These are phyloP conservation scores for Lordiphosa fenestrarum DNA, from an alignment of 2,888 invertebrate genomes.

Conservation along the genomic window DNA sequence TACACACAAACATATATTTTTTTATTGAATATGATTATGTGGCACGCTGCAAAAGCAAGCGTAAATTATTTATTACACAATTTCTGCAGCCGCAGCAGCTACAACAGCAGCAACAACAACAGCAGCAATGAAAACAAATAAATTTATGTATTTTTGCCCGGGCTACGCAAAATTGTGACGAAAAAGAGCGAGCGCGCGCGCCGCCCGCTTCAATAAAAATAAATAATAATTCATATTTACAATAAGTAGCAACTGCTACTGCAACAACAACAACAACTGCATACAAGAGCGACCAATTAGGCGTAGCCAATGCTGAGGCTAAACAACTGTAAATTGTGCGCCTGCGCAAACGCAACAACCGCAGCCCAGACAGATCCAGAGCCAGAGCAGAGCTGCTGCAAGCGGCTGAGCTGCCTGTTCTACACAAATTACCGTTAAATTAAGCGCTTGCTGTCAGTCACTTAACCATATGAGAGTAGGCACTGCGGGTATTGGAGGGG, in stretches of 20 bases:
- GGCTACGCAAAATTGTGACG: constrained; percentile 52
- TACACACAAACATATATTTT: constrained; percentile 5
- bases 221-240: constrained; percentile 71
- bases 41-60: constrained; percentile 74
- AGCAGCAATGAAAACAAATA: constrained; percentile 68
- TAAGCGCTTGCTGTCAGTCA: constrained; percentile 53
- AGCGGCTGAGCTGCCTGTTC: constrained; percentile 26
- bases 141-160: constrained; percentile 43
- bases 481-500: no score
- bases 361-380: constrained; percentile 20
- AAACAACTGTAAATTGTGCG: constrained; percentile 60
- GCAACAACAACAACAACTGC: constrained; percentile 23
- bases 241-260: constrained; percentile 47
- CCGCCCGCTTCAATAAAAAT: constrained; percentile 62
- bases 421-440: constrained; percentile 68
- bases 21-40: constrained; percentile 75
- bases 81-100: constrained; percentile 34
- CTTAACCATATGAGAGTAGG: constrained; percentile 29
- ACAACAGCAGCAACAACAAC: constrained; percentile 46
- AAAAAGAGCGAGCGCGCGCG: constrained; percentile 33
- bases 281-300: constrained; percentile 53
- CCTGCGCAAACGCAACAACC: constrained; percentile 37
- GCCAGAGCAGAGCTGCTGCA: neutral
- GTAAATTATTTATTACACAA: constrained; percentile 76
- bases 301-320: constrained; percentile 41